Evolutionary conservation across 2,888 invertebrate species (phyloP), one percentile per base, ranked within the genome.

Genomic region (Acleris laterana): DNA sequence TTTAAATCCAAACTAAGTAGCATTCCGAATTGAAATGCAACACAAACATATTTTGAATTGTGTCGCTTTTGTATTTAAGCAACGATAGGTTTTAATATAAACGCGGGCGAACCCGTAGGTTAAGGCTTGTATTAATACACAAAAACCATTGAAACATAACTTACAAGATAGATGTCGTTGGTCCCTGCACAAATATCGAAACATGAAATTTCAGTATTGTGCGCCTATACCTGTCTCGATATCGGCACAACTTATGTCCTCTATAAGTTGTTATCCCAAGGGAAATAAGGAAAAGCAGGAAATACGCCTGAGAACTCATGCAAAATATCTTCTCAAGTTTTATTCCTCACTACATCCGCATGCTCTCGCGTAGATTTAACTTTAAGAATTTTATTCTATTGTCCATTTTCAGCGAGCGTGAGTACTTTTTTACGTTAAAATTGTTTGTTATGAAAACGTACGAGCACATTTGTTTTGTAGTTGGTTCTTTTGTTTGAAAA

Each of bases 231-330:
- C 70, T 70, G 70, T 69, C 70, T 64, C 78, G 74, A 82, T 86
- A 85, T 86, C 81, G 80, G 82, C 77, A 82, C 80, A 86, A 89
- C 88, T 88, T 88, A 88, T 88, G 87, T 87, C 83, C 84, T 80
- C 84, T 85, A 84, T 87, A 88, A 88, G 84, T 89, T 87, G 88
- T 85, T 82, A 86, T 86, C 92, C 86, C 92, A 13, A 71, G 92
- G 92, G 92, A 92, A 92, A 92, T 92, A 92, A 89, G 87, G 83
- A 77, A 85, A 87, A 86, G 87, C 85, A 83, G 83, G 84, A 85
- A 87, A 88, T 85, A 83, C 85, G 84, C 84, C 79, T 79, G 85
- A 85, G 85, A 85, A 82, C 83, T 83, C 80, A 78, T 74, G 81
- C 84, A 87, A 89, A 90, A 88, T 89, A 90, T 86, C 82, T 86